Evolutionary conservation across 2,888 invertebrate genomes (phyloP).

Genomic region (Halictus quadricinctus): DNA sequence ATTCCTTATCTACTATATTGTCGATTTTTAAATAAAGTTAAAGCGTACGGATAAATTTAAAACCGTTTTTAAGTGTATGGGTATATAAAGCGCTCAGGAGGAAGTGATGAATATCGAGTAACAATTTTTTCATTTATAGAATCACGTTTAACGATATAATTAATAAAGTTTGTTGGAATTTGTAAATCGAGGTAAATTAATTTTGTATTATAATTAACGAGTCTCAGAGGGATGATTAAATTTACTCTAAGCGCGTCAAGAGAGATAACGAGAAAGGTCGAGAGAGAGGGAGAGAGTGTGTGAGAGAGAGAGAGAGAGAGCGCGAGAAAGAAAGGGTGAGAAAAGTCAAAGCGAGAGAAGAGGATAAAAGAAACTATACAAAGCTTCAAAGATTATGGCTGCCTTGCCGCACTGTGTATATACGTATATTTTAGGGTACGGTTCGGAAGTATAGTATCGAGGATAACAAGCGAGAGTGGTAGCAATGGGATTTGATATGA

Average conservation of each 20-base stretch:
- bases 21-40: constrained; percentile 71
- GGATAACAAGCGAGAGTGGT: constrained; percentile 40
- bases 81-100: constrained; percentile 42
- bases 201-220: constrained; percentile 72
- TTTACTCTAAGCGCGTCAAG: constrained; percentile 65
- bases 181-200: constrained; percentile 70
- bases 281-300: constrained; percentile 11
- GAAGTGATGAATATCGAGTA: constrained; percentile 38
- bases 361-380: constrained; percentile 37
- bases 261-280: constrained; percentile 7
- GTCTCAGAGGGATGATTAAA: constrained; percentile 72
- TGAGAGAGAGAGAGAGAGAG: constrained; percentile 1
- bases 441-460: constrained; percentile 35
- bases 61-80: constrained; percentile 66
- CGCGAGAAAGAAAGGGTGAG: constrained; percentile 1
- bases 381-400: constrained; percentile 55
- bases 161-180: constrained; percentile 65
- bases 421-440: constrained; percentile 71
- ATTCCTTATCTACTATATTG: constrained; percentile 72
- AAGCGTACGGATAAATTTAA: constrained; percentile 64
- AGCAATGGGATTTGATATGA: constrained; percentile 54
- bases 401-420: constrained; percentile 70
- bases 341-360: background rate
- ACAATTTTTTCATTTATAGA: constrained; percentile 67
- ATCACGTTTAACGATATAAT: constrained; percentile 56